phyloP scores from a whole-genome alignment of 2,113 vertebrate species.

The Coturnix japonica region DNA sequence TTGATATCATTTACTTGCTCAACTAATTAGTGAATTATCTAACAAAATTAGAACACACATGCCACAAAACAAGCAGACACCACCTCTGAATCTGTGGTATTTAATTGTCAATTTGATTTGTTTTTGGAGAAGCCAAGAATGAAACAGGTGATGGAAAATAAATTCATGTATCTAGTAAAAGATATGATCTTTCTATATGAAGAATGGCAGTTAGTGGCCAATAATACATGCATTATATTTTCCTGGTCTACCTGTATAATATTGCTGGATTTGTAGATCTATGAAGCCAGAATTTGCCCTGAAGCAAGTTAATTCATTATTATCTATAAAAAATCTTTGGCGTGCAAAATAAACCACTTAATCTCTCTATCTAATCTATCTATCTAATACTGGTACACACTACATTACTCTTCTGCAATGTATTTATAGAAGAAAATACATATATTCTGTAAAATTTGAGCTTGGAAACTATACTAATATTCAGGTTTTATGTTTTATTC shows the following conservation, averaged over 20 bases:
- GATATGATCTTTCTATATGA: not conserved
- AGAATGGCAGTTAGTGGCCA: not conserved
- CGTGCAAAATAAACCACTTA: not conserved
- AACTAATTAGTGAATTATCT: not conserved
- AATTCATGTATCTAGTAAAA: not conserved
- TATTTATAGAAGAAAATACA: not conserved
- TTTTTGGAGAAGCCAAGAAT: not conserved
- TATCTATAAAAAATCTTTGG: not conserved
- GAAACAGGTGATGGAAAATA: not conserved
- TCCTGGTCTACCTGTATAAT: not conserved
- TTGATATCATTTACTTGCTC: not conserved
- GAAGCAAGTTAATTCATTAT: not conserved
- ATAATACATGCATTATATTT: not conserved
- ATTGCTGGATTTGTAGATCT: not conserved
- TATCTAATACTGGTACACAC: accelerated
- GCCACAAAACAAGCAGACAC: not conserved
- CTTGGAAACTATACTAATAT: not conserved
- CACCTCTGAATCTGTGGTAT: not conserved
- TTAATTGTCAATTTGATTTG: not conserved
- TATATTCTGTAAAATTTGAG: not conserved
- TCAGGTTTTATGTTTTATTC: not conserved
- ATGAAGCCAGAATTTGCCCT: not conserved
- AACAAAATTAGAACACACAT: not conserved
- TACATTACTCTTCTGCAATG: not conserved
- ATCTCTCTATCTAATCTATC: not conserved